These are phyloP conservation scores for Dinocampus coccinellae DNA, from an alignment of 2,888 invertebrate genomes.

Conservation along the genomic window DNA sequence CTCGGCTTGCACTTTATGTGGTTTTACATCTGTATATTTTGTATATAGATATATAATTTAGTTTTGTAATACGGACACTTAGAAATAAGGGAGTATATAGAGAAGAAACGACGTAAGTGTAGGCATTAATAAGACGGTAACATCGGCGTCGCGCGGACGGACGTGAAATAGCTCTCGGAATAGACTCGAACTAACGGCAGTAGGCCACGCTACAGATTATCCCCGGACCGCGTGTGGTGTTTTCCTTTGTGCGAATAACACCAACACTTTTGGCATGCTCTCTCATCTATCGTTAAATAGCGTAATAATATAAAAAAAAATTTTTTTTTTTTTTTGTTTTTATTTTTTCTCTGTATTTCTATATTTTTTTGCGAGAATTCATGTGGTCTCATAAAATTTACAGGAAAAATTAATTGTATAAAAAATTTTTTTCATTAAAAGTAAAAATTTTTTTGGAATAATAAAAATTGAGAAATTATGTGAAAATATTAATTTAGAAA, in stretches of 20 bases:
- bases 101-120: slow-evolving; percentile 31
- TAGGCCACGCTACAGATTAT: slow-evolving; percentile 47
- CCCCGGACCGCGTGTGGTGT: slow-evolving; percentile 26
- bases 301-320: background rate
- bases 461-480: no score
- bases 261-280: slow-evolving; percentile 13
- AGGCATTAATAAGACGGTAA: slow-evolving; percentile 59
- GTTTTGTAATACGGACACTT: background rate
- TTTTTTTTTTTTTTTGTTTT: background rate
- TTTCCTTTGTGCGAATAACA: slow-evolving; percentile 38
- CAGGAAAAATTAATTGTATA: no score
- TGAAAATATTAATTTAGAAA: no score
- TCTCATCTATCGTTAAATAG: background rate
- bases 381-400: no score
- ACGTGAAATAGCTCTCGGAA: slow-evolving; percentile 51
- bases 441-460: no score
- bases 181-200: slow-evolving; percentile 50
- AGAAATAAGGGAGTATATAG: slow-evolving; percentile 13
- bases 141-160: slow-evolving; percentile 38
- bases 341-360: no score
- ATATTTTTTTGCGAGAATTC: no score
- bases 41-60: background rate
- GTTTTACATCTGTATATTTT: slow-evolving; percentile 10
- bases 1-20: slow-evolving; percentile 5
- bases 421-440: no score